phyloP scores from a whole-genome alignment of 30 jellyfish, hydroid and myxozoan genomes.

The Mastigias papua region DNA sequence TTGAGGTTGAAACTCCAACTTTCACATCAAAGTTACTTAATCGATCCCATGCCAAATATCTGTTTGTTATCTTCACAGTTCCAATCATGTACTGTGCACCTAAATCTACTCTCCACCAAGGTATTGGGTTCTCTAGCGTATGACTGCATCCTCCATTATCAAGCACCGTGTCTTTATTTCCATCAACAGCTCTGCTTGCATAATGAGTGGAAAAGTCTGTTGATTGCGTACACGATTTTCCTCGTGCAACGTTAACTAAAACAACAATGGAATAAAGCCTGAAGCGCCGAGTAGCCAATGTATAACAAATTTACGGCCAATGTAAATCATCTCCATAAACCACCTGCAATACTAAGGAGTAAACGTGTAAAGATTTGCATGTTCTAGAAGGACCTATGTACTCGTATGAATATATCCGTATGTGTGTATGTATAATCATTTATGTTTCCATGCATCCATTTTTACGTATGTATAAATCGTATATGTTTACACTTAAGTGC shows the following conservation, averaged over 20 bases:
- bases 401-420: too few species aligned
- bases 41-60: not conserved
- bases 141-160: conserved; percentile 7
- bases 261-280: too few species aligned
- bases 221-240: not conserved
- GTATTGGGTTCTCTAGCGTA: not conserved
- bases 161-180: not conserved
- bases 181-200: conserved; percentile 16
- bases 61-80: conserved; percentile 22
- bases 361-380: too few species aligned
- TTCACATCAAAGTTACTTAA: not conserved
- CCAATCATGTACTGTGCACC: conserved; percentile 20
- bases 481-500: too few species aligned
- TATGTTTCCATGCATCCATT: too few species aligned
- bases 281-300: too few species aligned
- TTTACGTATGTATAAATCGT: too few species aligned
- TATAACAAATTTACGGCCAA: too few species aligned
- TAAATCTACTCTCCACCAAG: conserved; percentile 45
- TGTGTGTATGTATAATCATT: too few species aligned
- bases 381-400: too few species aligned
- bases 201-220: not conserved
- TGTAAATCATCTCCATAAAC: too few species aligned
- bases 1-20: not conserved
- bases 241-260: conserved; percentile 2
- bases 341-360: too few species aligned